Evolutionary conservation across 2,113 vertebrate genomes (phyloP).

Genomic region (Toxotes jaculatrix): DNA sequence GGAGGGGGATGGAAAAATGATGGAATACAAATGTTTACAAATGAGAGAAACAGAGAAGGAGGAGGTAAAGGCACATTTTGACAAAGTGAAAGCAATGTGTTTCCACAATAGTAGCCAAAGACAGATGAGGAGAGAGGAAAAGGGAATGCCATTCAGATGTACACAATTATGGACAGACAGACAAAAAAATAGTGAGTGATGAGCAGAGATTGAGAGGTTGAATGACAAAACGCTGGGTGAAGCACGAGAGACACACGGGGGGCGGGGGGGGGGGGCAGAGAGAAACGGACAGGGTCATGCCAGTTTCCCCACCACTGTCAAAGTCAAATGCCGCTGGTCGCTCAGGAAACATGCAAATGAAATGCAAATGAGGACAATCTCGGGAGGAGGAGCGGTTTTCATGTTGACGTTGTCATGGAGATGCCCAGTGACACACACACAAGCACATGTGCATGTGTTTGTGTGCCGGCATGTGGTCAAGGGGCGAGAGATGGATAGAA

Average conservation of each 20-base stretch:
- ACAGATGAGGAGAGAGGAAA: not conserved
- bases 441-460: constrained; percentile 22
- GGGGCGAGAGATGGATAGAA: constrained; percentile 33
- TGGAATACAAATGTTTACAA: constrained; percentile 52
- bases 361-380: constrained; percentile 83
- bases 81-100: constrained; percentile 50
- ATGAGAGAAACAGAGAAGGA: constrained; percentile 41
- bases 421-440: constrained; percentile 70
- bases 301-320: constrained; percentile 73
- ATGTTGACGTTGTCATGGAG: constrained; percentile 82
- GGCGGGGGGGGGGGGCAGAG: constrained; percentile 8
- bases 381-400: constrained; percentile 71
- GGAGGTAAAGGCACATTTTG: constrained; percentile 30
- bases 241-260: not conserved
- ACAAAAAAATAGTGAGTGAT: constrained; percentile 12
- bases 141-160: constrained; percentile 13
- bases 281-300: constrained; percentile 62
- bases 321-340: constrained; percentile 81
- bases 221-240: constrained; percentile 31
- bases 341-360: constrained; percentile 85
- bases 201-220: constrained; percentile 48
- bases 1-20: constrained; percentile 18
- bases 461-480: constrained; percentile 48
- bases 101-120: constrained; percentile 57
- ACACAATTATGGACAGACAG: constrained; percentile 20